Evolutionary conservation across 2,888 invertebrate genomes (phyloP).

Genomic region (Scaptomyza flava): DNA sequence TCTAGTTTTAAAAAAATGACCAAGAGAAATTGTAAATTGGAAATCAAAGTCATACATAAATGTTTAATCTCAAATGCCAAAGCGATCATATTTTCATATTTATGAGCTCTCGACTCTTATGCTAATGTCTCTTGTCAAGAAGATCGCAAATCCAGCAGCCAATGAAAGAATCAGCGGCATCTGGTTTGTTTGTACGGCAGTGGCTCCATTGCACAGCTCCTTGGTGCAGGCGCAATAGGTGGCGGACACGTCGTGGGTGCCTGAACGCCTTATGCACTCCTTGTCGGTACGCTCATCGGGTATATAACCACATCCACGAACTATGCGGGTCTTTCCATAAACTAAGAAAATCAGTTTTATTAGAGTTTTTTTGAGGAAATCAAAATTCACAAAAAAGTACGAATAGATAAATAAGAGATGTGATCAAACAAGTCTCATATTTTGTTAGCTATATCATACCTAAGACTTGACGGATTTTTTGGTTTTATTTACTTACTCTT

Average conservation of each 20-base stretch:
- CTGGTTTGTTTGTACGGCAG: conserved; percentile 48
- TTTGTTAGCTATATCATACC: no score
- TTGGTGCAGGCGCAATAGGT: conserved; percentile 92
- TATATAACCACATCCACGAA: conserved; percentile 92
- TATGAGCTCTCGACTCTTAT: conserved; percentile 67
- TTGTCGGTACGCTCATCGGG: conserved; percentile 87
- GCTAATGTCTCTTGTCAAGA: conserved; percentile 67
- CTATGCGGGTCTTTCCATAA: conserved; percentile 90
- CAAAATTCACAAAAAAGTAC: no score
- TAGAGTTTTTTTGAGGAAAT: neutral
- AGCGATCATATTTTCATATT: conserved; percentile 37
- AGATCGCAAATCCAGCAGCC: conserved; percentile 57
- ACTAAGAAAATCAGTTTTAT: conserved; percentile 86
- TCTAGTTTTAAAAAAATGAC: conserved; percentile 11
- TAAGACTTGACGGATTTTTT: no score
- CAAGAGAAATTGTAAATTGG: conserved; percentile 10
- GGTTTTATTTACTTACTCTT: conserved; percentile 86
- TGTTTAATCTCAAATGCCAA: conserved; percentile 35
- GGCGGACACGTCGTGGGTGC: conserved; percentile 90
- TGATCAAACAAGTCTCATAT: no score
- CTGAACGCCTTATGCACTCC: conserved; percentile 88
- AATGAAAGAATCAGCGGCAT: conserved; percentile 66
- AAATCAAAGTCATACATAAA: conserved; percentile 6
- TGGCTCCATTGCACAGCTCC: conserved; percentile 90
- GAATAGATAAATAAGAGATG: no score